A percentile compares a stretch with the other conserved stretches of the same genome.
Evolutionary conservation across 2,888 invertebrate genomes (phyloP).

Genomic region (Cyaniris semiargus): DNA sequence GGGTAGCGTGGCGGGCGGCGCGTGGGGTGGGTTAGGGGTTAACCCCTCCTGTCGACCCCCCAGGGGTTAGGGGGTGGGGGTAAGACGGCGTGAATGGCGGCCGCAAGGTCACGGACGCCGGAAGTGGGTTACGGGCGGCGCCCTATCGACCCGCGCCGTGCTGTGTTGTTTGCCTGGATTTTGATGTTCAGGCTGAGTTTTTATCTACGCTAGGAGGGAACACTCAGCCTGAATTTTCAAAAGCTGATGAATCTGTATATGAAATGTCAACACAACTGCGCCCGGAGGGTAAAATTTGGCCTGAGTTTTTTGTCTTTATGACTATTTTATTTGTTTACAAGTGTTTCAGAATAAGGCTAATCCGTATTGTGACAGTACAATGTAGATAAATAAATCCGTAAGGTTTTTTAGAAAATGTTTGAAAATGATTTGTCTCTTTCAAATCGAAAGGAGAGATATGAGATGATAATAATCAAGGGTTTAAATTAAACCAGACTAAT

Average conservation of each 20-base stretch:
- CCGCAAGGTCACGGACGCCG: slow-evolving; percentile 78
- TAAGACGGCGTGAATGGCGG: slow-evolving; percentile 76
- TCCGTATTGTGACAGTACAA: neutral
- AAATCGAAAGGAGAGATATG: neutral
- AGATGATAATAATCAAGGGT: neutral
- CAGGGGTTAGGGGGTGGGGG: slow-evolving; percentile 42
- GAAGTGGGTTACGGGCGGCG: slow-evolving; percentile 80
- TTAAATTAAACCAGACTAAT: neutral
- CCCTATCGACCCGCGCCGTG: slow-evolving; percentile 64
- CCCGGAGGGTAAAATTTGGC: too few species aligned
- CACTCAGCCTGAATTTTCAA: neutral
- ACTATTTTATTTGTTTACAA: too few species aligned
- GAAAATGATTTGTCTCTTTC: neutral
- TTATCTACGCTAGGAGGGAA: neutral
- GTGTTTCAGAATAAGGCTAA: neutral
- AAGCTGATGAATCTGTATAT: too few species aligned
- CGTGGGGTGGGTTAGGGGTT: neutral
- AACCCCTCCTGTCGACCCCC: neutral
- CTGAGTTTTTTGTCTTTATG: too few species aligned
- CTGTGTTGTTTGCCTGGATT: slow-evolving; percentile 39
- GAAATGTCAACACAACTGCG: too few species aligned
- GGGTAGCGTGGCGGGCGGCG: slow-evolving; percentile 41
- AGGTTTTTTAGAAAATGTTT: too few species aligned
- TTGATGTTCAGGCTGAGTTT: neutral
- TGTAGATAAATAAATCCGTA: too few species aligned